These are phyloP conservation scores for Papilio elwesi DNA, from an alignment of 2,888 invertebrate genomes.

Conservation along the genomic window DNA sequence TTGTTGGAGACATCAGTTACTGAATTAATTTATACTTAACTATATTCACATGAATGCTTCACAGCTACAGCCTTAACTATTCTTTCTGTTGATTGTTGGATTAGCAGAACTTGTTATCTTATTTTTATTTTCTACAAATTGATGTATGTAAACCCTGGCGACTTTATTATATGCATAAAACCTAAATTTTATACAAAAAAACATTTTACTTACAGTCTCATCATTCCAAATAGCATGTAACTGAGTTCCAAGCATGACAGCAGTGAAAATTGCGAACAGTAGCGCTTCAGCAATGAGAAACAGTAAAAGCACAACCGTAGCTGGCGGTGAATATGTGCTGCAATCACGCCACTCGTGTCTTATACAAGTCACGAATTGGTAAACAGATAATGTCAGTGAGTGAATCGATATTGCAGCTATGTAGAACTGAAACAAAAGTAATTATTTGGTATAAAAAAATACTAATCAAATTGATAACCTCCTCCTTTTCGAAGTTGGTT, in stretches of 20 bases:
- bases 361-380: conserved; percentile 97
- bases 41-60: too few species aligned
- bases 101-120: too few species aligned
- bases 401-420: conserved; percentile 98
- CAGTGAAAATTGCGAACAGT: conserved; percentile 98
- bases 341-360: conserved; percentile 98
- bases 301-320: conserved; percentile 95
- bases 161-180: too few species aligned
- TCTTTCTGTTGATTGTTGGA: too few species aligned
- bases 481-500: too few species aligned
- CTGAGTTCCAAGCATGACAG: conserved; percentile 98
- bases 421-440: conserved; percentile 90
- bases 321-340: conserved; percentile 96
- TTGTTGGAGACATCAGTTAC: too few species aligned
- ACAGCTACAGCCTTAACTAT: too few species aligned
- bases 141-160: too few species aligned
- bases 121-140: too few species aligned
- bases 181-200: too few species aligned
- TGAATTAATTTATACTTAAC: too few species aligned
- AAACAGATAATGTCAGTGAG: conserved; percentile 94
- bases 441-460: background rate
- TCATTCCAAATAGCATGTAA: conserved; percentile 99
- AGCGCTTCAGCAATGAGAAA: conserved; percentile 97
- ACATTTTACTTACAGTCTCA: conserved; percentile 90
- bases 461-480: too few species aligned